Evolutionary conservation across 2,113 vertebrate genomes (phyloP).

Genomic region (Callopanchax toddi): DNA sequence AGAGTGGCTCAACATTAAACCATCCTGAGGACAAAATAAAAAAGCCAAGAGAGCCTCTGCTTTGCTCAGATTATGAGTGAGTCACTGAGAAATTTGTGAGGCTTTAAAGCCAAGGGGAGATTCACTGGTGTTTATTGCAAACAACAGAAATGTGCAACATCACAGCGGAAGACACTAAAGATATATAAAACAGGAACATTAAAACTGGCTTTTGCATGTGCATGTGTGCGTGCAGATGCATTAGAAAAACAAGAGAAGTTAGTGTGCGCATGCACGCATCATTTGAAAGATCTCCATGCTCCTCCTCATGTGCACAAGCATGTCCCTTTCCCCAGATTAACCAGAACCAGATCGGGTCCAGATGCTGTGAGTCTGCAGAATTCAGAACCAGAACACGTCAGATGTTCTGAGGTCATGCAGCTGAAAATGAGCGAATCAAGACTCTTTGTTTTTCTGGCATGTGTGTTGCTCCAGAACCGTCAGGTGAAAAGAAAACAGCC

Average conservation of each 20-base stretch:
- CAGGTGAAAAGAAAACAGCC: slow-evolving; percentile 7
- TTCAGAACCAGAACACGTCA: neutral
- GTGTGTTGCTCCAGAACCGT: slow-evolving; percentile 4
- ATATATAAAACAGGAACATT: neutral
- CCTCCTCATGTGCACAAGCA: slow-evolving; percentile 26
- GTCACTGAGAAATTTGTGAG: slow-evolving; percentile 24
- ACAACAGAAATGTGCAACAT: neutral
- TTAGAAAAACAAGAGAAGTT: slow-evolving; percentile 12
- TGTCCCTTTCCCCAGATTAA: slow-evolving; percentile 25
- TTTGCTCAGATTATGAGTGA: slow-evolving; percentile 26
- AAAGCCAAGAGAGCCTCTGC: slow-evolving; percentile 12
- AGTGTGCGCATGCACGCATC: slow-evolving; percentile 6
- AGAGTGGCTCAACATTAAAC: slow-evolving; percentile 20
- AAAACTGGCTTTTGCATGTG: neutral
- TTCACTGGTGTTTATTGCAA: neutral
- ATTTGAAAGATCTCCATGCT: slow-evolving; percentile 22
- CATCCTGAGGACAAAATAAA: slow-evolving; percentile 1
- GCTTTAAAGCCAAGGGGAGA: neutral
- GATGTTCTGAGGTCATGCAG: neutral
- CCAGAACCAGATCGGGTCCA: slow-evolving; percentile 14
- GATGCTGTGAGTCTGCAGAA: slow-evolving; percentile 15
- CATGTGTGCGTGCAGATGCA: slow-evolving; percentile 5
- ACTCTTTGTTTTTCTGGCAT: neutral
- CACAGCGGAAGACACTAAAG: neutral
- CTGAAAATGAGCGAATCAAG: neutral